Evolutionary conservation across 1,140 invertebrate genomes (phyloP).

Genomic region (Heterodera carotae): DNA sequence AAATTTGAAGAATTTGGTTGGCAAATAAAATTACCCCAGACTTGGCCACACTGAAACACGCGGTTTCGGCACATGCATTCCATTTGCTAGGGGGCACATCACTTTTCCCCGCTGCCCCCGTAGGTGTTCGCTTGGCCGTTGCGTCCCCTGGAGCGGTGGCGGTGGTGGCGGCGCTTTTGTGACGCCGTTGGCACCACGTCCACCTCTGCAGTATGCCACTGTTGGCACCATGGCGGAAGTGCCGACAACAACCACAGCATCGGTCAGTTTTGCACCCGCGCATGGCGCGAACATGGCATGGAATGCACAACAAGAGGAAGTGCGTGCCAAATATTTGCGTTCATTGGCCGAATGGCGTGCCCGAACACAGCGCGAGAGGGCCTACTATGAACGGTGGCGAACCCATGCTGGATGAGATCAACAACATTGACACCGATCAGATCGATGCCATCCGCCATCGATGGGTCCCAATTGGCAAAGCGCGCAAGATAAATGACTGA

Average conservation of each 20-base stretch:
- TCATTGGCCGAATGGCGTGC: slow-evolving; percentile 21
- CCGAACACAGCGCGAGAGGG: slow-evolving; percentile 14
- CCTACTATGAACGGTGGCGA: slow-evolving; percentile 13
- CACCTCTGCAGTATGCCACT: slow-evolving; percentile 11
- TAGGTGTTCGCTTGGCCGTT: slow-evolving; percentile 52
- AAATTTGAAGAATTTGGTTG: no score
- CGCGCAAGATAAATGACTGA: no score
- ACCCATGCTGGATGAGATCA: background rate
- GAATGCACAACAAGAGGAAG: slow-evolving; percentile 24
- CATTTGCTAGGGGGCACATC: no score
- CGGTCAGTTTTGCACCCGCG: slow-evolving; percentile 18
- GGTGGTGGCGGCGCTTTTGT: slow-evolving; percentile 32
- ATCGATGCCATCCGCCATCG: no score
- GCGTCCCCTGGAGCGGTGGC: slow-evolving; percentile 59
- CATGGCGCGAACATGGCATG: slow-evolving; percentile 24
- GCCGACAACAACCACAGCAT: background rate
- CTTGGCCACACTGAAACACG: no score
- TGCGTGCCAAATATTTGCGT: slow-evolving; percentile 33
- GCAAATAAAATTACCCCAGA: no score
- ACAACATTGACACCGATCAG: background rate
- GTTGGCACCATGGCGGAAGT: background rate
- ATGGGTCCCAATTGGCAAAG: no score
- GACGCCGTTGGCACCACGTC: slow-evolving; percentile 38
- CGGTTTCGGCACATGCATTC: no score
- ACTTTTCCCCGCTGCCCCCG: background rate